These are phyloP conservation scores for Drosophila lacertosa DNA, from an alignment of 1,140 invertebrate species.

Conservation along the genomic window DNA sequence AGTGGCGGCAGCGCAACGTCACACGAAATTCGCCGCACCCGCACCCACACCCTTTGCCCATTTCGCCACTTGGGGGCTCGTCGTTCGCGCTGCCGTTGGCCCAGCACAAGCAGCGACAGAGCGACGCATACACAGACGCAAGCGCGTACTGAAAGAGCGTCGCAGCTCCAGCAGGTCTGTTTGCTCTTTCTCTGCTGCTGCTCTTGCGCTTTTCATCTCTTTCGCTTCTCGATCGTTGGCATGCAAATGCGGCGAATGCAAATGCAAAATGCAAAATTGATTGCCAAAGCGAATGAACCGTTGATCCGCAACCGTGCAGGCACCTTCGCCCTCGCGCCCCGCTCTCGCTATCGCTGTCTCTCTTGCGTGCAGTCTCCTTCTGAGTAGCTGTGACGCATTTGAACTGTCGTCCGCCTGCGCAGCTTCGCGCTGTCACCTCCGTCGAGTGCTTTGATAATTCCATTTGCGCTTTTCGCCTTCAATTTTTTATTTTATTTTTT, in stretches of 20 bases:
- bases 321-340: background rate
- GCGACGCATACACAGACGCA: conserved; percentile 29
- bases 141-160: conserved; percentile 12
- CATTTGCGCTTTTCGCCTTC: conserved; percentile 46
- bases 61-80: conserved; percentile 67
- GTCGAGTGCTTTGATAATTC: conserved; percentile 48
- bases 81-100: conserved; percentile 45
- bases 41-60: conserved; percentile 32
- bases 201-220: conserved; percentile 13
- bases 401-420: conserved; percentile 17
- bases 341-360: background rate
- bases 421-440: conserved; percentile 30
- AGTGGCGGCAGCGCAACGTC: conserved; percentile 32
- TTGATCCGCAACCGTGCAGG: conserved; percentile 30
- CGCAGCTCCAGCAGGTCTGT: conserved; percentile 30
- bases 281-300: conserved; percentile 52
- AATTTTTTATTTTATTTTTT: conserved; percentile 39
- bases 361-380: background rate
- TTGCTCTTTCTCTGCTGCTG: conserved; percentile 36
- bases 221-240: conserved; percentile 36
- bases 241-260: conserved; percentile 54
- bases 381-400: conserved; percentile 61
- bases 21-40: conserved; percentile 48
- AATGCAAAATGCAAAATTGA: conserved; percentile 53
- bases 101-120: conserved; percentile 30